Percentiles rank a stretch among this genome's conserved stretches.
phyloP scores from a whole-genome alignment of 2,113 vertebrate species.

The Mustelus asterias region DNA sequence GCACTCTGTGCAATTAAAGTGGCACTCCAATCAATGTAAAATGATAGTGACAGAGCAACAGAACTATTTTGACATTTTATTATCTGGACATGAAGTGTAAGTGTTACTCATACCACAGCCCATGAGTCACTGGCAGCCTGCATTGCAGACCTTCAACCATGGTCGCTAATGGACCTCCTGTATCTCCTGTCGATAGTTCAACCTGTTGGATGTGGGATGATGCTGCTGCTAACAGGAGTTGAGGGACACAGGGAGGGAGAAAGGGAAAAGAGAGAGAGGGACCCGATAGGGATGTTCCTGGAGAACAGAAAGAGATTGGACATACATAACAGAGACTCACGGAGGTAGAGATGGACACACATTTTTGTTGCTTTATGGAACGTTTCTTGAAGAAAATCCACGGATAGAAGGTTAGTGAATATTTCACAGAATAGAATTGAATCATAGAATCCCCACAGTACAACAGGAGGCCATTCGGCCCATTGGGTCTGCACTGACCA shows the following conservation, averaged over 20 bases:
- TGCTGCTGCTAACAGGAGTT: not conserved
- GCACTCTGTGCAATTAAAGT: not conserved
- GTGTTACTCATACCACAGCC: not conserved
- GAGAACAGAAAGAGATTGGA: no score
- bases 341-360: not conserved
- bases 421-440: not conserved
- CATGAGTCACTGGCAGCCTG: not conserved
- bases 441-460: no score
- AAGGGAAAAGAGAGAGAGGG: not conserved
- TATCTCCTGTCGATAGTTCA: not conserved
- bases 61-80: not conserved
- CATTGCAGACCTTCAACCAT: not conserved
- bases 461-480: no score
- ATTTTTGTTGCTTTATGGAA: not conserved
- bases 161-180: not conserved
- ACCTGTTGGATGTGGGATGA: not conserved
- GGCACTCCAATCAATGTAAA: not conserved
- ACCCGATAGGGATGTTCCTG: not conserved
- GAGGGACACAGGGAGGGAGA: not conserved
- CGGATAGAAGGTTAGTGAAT: not conserved
- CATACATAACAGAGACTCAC: not conserved
- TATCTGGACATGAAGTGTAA: not conserved
- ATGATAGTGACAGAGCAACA: not conserved
- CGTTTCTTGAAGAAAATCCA: not conserved
- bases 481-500: no score